Evolutionary conservation across 1,140 invertebrate genomes (phyloP).

Genomic region (Saccostrea cuccullata): DNA sequence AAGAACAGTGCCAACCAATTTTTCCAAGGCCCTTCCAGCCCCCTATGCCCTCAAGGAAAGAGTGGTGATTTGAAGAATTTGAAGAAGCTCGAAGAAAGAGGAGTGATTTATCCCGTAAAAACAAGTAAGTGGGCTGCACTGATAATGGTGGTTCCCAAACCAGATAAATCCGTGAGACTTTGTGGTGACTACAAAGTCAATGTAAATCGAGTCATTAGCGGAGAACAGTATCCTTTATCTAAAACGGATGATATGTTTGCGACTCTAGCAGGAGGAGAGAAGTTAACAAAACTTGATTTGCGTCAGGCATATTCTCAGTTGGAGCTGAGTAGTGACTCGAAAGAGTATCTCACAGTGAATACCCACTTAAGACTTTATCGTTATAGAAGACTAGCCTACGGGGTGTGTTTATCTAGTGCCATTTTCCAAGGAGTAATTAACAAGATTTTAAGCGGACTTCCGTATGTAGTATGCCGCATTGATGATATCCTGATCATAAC

Average conservation of each 20-base stretch:
- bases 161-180: too few species aligned
- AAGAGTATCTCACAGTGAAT: conserved; percentile 60
- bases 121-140: too few species aligned
- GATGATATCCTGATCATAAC: too few species aligned
- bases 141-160: too few species aligned
- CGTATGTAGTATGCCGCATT: too few species aligned
- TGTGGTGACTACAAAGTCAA: conserved; percentile 74
- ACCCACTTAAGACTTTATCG: conserved; percentile 78
- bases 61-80: too few species aligned
- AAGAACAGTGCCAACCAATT: too few species aligned
- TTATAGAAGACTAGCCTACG: conserved; percentile 59
- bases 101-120: too few species aligned
- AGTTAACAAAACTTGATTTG: conserved; percentile 71
- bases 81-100: too few species aligned
- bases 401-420: conserved; percentile 33
- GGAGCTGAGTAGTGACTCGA: background rate
- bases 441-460: too few species aligned
- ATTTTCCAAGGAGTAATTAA: conserved; percentile 49
- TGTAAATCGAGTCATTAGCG: conserved; percentile 68
- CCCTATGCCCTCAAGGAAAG: too few species aligned
- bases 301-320: conserved; percentile 42
- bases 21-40: too few species aligned
- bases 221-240: conserved; percentile 37
- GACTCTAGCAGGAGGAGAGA: conserved; percentile 44
- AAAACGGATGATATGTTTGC: conserved; percentile 40